phyloP scores from a whole-genome alignment of 2,888 invertebrate species.

The Hartigia nigra region DNA sequence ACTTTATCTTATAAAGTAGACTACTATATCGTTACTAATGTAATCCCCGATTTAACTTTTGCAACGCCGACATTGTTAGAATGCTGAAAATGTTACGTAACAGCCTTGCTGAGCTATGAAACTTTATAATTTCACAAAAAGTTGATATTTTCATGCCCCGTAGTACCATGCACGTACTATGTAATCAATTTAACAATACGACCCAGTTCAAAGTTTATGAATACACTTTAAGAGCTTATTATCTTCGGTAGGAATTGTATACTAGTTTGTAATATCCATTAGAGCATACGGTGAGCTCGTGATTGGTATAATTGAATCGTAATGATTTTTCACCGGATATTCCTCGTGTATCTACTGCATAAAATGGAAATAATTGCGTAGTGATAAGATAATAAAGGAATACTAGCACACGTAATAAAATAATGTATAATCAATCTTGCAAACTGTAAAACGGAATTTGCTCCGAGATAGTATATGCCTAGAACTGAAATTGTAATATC shows the following conservation, averaged over 20 bases:
- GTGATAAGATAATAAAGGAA: background rate
- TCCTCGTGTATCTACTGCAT: background rate
- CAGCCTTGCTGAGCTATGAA: background rate
- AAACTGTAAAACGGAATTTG: background rate
- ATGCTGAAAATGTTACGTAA: background rate
- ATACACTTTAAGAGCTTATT: background rate
- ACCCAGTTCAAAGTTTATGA: background rate
- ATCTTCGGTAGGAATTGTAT: background rate
- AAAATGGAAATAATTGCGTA: background rate
- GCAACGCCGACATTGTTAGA: background rate
- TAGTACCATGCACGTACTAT: background rate
- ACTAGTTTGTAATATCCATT: background rate
- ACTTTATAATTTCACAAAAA: background rate
- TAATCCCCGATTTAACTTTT: constrained; percentile 4
- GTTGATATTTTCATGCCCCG: background rate
- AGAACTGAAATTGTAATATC: background rate
- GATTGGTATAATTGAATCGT: background rate
- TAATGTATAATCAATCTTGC: background rate
- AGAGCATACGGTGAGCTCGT: background rate
- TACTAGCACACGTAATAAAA: background rate
- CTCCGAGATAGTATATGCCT: background rate
- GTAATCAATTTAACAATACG: background rate
- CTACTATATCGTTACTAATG: constrained; percentile 11
- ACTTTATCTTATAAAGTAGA: background rate
- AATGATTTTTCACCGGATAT: background rate